Conservation (phyloP, 2,888 invertebrate genomes). For the Yponomeuta malinellus region DNA sequence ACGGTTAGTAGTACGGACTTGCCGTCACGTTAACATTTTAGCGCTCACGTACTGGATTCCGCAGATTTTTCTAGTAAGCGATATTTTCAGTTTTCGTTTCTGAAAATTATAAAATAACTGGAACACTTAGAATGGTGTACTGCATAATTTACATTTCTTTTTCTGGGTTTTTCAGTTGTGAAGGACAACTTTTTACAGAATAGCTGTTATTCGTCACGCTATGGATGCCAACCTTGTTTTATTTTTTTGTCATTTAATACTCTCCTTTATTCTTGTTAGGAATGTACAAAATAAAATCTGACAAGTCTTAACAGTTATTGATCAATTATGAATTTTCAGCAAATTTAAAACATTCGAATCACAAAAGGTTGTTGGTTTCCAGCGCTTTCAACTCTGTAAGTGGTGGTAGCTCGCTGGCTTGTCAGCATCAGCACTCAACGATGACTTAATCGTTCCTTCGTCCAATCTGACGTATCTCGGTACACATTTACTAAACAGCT, state of each 20-base stretch:
- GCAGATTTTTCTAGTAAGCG: background rate
- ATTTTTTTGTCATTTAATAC: no score
- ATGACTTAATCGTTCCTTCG: conserved; percentile 1
- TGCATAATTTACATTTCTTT: no score
- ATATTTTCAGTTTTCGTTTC: background rate
- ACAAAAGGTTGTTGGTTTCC: background rate
- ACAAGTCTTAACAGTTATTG: no score
- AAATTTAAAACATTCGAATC: no score
- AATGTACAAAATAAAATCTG: no score
- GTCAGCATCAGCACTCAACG: background rate
- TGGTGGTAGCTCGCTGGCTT: background rate
- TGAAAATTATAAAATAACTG: background rate
- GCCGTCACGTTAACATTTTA: background rate
- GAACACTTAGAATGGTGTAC: background rate
- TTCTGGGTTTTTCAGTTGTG: no score
- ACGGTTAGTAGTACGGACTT: background rate
- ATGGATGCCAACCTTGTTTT: no score
- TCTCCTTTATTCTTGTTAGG: no score
- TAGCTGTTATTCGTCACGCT: no score
- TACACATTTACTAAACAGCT: background rate
- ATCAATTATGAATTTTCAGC: no score
- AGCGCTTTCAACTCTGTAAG: background rate
- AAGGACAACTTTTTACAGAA: no score
- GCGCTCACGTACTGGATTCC: background rate
- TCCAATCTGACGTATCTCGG: background rate